Evolutionary conservation across 2,113 vertebrate species (phyloP).

Genomic region (Cryptoleucopteryx plumbea): DNA sequence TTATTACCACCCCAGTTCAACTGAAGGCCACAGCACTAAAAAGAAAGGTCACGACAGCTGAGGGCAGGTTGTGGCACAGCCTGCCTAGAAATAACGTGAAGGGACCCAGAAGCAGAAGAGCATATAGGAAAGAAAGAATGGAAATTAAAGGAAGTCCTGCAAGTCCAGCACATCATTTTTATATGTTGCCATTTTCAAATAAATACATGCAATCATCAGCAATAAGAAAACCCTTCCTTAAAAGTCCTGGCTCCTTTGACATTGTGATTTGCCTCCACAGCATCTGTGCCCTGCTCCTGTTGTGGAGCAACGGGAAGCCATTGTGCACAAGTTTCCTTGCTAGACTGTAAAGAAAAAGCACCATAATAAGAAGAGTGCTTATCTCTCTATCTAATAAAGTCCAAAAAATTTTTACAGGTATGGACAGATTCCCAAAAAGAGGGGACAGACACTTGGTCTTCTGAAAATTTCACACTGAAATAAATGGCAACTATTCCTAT

Average conservation of each 20-base stretch:
- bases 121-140: not conserved
- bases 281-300: not conserved
- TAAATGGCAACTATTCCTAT: not conserved
- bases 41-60: not conserved
- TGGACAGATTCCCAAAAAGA: not conserved
- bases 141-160: not conserved
- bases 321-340: not conserved
- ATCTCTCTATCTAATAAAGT: not conserved
- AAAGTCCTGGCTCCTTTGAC: not conserved
- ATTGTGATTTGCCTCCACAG: not conserved
- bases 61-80: not conserved
- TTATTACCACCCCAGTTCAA: not conserved
- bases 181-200: too few species aligned
- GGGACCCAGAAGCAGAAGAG: not conserved
- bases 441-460: not conserved
- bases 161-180: not conserved
- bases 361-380: too few species aligned
- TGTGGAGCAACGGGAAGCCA: not conserved
- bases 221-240: not conserved
- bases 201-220: rapidly evolving
- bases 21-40: not conserved
- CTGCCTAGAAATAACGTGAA: not conserved
- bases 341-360: not conserved
- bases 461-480: not conserved
- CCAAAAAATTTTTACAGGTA: not conserved